These are phyloP conservation scores for Penaeus monodon DNA, from an alignment of 2,888 invertebrate genomes.

Conservation along the genomic window DNA sequence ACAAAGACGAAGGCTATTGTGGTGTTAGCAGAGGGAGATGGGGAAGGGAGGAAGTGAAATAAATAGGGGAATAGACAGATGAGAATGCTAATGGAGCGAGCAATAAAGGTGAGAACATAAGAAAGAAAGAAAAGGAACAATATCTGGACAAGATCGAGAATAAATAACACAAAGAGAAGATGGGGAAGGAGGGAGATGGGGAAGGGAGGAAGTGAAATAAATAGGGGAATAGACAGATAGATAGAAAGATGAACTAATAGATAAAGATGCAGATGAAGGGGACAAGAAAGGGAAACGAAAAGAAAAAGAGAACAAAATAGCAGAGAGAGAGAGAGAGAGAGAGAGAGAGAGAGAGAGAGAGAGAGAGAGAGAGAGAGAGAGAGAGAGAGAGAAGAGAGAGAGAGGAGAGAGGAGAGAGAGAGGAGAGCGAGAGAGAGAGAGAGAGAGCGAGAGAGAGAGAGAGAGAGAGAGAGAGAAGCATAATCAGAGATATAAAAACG, in stretches of 20 bases:
- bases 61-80: background rate
- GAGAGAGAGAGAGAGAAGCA: background rate
- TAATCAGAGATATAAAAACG: background rate
- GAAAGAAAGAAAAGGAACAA: too few relatives aligned
- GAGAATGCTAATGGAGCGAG: background rate
- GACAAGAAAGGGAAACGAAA: background rate
- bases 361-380: background rate
- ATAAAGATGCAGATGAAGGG: background rate
- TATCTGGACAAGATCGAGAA: too few relatives aligned
- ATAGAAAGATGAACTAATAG: background rate
- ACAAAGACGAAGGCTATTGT: background rate
- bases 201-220: background rate
- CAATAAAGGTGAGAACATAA: too few relatives aligned
- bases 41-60: background rate
- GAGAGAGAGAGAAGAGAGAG: background rate
- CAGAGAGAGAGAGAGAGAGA: background rate
- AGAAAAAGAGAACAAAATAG: background rate
- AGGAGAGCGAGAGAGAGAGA: background rate
- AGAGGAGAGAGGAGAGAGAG: background rate
- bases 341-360: background rate
- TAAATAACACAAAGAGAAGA: too few relatives aligned
- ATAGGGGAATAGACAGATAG: background rate
- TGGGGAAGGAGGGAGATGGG: background rate
- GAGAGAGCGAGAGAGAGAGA: background rate
- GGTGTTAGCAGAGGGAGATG: background rate